Percentiles rank a stretch among this genome's conserved stretches.
These are phyloP conservation scores for Neodiprion lecontei DNA, from an alignment of 1,140 invertebrate genomes.

Conservation along the genomic window DNA sequence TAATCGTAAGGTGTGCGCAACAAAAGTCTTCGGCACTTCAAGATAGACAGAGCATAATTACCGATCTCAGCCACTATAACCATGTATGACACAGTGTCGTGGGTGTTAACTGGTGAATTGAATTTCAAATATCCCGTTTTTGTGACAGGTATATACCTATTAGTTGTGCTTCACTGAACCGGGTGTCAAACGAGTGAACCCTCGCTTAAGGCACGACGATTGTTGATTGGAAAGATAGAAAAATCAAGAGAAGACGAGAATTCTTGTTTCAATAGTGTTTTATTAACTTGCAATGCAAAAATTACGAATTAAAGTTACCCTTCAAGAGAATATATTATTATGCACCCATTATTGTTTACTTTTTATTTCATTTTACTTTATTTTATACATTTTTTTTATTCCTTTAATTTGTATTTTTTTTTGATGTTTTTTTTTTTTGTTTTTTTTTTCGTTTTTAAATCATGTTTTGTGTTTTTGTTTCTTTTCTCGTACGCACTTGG, in stretches of 20 bases:
- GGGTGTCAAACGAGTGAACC: no score
- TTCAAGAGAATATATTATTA: constrained; percentile 6
- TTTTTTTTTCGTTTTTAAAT: neutral
- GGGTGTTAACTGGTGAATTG: neutral
- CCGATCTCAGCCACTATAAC: neutral
- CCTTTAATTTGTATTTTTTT: constrained; percentile 6
- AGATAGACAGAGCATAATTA: no score
- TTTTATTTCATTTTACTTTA: neutral
- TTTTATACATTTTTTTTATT: constrained; percentile 5
- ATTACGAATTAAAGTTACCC: neutral
- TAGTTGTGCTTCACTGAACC: no score
- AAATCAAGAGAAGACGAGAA: neutral
- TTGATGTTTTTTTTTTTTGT: neutral
- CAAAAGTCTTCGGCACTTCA: no score
- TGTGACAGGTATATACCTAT: no score
- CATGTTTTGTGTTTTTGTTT: neutral
- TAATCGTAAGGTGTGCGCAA: no score
- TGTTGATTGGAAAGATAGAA: constrained; percentile 1
- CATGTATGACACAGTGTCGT: constrained; percentile 1
- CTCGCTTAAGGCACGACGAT: constrained; percentile 2
- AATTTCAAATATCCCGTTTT: neutral
- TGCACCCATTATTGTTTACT: constrained; percentile 4
- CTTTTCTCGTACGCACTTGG: neutral
- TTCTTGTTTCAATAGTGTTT: constrained; percentile 3
- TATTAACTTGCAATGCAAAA: constrained; percentile 7